Evolutionary conservation across 92 coral and sea anemone genomes (phyloP), one percentile per base, ranked within the genome.

Genomic region (Zoanthus sansibaricus): DNA sequence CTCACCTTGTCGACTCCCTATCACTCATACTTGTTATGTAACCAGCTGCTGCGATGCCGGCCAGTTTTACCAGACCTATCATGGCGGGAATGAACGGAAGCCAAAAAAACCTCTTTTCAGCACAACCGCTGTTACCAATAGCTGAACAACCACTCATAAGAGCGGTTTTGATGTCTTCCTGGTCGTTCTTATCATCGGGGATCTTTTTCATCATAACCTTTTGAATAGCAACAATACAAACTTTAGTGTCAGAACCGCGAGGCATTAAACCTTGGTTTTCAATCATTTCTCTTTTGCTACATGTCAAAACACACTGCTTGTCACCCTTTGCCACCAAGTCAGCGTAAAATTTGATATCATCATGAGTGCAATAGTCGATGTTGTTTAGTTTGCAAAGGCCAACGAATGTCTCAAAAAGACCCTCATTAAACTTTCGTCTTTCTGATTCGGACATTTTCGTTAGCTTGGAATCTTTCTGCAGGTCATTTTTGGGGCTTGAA

Each of bases 81-180:
- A 58, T 58, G 64, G 64, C 64, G n/a, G 64, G 64, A 58, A 58
- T 58, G 64, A 58, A 58, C 64, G 64, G 64, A 6, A 58, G 64
- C 64, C 64, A 58, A 7, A 58, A 58, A 58, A 58, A 58, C 15
- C 64, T 16, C n/a, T 58, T 58, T 15, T 58, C 64, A 58, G n/a
- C 64, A 14, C 64, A 58, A 11, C 64, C 64, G 64, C 64, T 58
- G 64, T 14, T 11, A 5, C 64, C 64, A 16, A 58, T 18, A 10
- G 64, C 64, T 14, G 64, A 12, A n/a, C 64, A 58, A 58, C 64
- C 64, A 5, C n/a, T 14, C n/a, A 58, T 58, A 6, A 58, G 64
- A 10, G 64, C 64, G 5, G 15, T 20, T 18, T 58, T 58, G 64
- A 58, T 58, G 21, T 58, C n/a, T 16, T 58, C n/a, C 6, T 12